Evolutionary conservation across 2,888 invertebrate genomes (phyloP).

Genomic region (Lobophora halterata): DNA sequence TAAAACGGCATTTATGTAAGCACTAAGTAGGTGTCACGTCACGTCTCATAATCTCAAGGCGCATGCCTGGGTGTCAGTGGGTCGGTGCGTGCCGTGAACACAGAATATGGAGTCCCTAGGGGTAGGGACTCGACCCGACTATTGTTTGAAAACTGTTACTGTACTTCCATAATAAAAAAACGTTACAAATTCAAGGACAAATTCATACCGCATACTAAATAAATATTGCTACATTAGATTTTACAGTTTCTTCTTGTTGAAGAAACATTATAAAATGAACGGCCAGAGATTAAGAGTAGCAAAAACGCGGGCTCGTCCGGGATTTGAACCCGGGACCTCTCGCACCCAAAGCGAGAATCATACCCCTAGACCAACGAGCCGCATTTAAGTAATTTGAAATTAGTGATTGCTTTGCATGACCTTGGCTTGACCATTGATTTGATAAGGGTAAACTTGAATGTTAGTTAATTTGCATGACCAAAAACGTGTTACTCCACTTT

Average conservation of each 20-base stretch:
- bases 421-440: slow-evolving; percentile 1
- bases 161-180: slow-evolving; percentile 1
- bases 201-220: slow-evolving; percentile 1
- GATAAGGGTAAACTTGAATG: not conserved
- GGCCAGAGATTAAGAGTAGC: slow-evolving; percentile 23
- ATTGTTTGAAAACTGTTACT: slow-evolving; percentile 11
- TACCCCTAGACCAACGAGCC: slow-evolving; percentile 82
- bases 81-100: slow-evolving; percentile 55
- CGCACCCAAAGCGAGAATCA: slow-evolving; percentile 82
- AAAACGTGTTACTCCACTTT: too few species aligned
- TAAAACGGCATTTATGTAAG: too few species aligned
- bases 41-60: slow-evolving; percentile 9
- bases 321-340: slow-evolving; percentile 82
- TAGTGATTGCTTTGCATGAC: slow-evolving; percentile 31
- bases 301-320: slow-evolving; percentile 76
- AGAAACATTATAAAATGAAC: slow-evolving; percentile 8
- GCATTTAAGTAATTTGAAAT: slow-evolving; percentile 33
- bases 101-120: slow-evolving; percentile 23
- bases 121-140: slow-evolving; percentile 9
- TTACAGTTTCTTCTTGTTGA: not conserved
- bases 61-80: slow-evolving; percentile 43
- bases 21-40: slow-evolving; percentile 5
- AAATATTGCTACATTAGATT: not conserved
- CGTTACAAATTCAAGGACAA: slow-evolving; percentile 1
- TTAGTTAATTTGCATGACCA: too few species aligned